Base-by-base conservation (phyloP, 2,888 invertebrate genomes). In the Tribolium freemani region DNA sequence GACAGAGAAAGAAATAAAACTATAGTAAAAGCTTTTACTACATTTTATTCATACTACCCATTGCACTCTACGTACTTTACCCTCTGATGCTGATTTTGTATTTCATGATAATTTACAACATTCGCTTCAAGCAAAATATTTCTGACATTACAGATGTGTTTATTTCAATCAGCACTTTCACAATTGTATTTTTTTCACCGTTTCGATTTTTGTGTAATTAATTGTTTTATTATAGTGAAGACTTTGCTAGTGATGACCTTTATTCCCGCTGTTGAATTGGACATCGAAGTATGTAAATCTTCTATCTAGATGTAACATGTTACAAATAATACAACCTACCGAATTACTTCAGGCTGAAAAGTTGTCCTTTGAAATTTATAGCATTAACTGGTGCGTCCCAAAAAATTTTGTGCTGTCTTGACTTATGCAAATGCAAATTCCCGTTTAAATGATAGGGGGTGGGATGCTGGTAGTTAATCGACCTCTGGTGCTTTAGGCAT, bases 321-420 rank as follows among this genome's bases (percentile, higher is more conserved):
- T n/a, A n/a, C n/a, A n/a, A 38, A 3, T 3, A n/a, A n/a, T n/a
- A n/a, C n/a, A n/a, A n/a, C n/a, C n/a, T n/a, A n/a, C n/a, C n/a
- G n/a, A 2, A 3, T 21, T 38, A 6, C 6, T 60, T 21, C 5
- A 60, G 60, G 60, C 45, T 21, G 61, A 61, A 21, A 30, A 50
- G 10, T 31, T 61, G 50, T 5, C 11, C 21, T 9, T n/a, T 5
- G 13, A 13, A 1, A 44, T 38, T 30, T 64, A 64, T 11, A 31
- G 44, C n/a, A 64, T 53, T 6, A 51, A 64, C 26, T 64, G 64
- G 64, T 64, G 53, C 20, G 38, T 44, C 5, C 44, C 44, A 0
- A 26, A 11, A 26, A 38, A 5, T 44, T 63, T 63, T 63, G 8
- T 63, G 0, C 30, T 63, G 11, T 63, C 51, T 10, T 51, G 50